Evolutionary conservation across 2,888 invertebrate genomes (phyloP).

Genomic region (Hypolimnas misippus): DNA sequence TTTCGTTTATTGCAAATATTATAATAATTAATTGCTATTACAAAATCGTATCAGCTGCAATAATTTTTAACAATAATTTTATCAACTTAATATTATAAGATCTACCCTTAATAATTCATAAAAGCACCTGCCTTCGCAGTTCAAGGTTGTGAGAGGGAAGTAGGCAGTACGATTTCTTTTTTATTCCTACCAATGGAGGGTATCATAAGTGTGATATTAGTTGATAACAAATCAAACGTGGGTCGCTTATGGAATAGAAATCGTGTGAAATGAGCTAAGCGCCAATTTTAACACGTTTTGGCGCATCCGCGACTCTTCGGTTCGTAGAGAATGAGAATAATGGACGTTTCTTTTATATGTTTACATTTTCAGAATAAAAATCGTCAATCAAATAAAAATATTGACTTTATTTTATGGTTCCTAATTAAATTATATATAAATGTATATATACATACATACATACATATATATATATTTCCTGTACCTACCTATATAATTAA

Average conservation of each 20-base stretch:
- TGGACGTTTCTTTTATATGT: background rate
- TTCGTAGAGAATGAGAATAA: background rate
- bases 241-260: conserved; percentile 59
- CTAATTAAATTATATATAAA: no score
- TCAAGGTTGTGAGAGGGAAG: conserved; percentile 21
- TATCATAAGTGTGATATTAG: conserved; percentile 58
- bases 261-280: conserved; percentile 55
- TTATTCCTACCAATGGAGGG: conserved; percentile 4
- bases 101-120: conserved; percentile 8
- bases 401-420: no score
- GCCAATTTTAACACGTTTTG: conserved; percentile 55
- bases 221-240: conserved; percentile 62
- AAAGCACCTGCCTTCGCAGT: conserved; percentile 21
- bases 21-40: background rate
- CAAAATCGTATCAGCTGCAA: background rate
- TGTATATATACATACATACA: no score
- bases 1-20: background rate
- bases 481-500: no score
- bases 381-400: no score
- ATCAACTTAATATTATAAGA: background rate
- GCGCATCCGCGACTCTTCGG: conserved; percentile 53
- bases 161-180: conserved; percentile 10
- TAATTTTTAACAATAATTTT: background rate
- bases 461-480: no score
- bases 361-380: background rate